Evolutionary conservation across 2,888 invertebrate genomes (phyloP).

Genomic region (Tetragonula carbonaria): DNA sequence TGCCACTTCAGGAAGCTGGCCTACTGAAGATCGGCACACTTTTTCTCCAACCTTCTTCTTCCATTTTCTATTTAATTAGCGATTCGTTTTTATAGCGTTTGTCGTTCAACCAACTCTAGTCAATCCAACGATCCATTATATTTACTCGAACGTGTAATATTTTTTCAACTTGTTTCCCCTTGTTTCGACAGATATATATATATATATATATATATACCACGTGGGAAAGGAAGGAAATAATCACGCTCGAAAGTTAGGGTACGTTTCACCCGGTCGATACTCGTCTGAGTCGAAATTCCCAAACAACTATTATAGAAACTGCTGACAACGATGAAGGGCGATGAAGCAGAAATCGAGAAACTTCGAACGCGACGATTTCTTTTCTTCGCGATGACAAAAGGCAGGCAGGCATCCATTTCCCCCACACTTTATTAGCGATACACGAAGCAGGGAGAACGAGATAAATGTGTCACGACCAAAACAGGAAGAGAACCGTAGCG

Average conservation of each 20-base stretch:
- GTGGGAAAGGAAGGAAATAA: neutral
- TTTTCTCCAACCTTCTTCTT: constrained; percentile 9
- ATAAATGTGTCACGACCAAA: constrained; percentile 68
- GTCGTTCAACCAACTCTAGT: constrained; percentile 28
- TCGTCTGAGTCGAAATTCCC: neutral
- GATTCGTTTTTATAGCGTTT: constrained; percentile 3
- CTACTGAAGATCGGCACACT: constrained; percentile 50
- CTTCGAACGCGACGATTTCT: constrained; percentile 1
- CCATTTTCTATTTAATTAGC: neutral
- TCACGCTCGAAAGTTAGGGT: constrained; percentile 19
- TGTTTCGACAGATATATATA: too few relatives aligned
- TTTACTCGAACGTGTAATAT: neutral
- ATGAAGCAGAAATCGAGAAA: neutral
- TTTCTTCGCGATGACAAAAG: neutral
- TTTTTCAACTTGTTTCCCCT: neutral
- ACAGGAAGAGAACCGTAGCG: constrained; percentile 55
- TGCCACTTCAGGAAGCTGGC: constrained; percentile 63
- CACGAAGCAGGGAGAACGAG: constrained; percentile 13
- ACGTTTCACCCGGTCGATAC: neutral
- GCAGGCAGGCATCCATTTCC: neutral
- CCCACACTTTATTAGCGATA: neutral
- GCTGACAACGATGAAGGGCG: neutral
- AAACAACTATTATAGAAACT: neutral
- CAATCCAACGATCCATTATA: neutral
- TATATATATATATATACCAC: too few relatives aligned